Evolutionary conservation across 2,113 vertebrate species (phyloP).

Genomic region (Irena cyanogastra): DNA sequence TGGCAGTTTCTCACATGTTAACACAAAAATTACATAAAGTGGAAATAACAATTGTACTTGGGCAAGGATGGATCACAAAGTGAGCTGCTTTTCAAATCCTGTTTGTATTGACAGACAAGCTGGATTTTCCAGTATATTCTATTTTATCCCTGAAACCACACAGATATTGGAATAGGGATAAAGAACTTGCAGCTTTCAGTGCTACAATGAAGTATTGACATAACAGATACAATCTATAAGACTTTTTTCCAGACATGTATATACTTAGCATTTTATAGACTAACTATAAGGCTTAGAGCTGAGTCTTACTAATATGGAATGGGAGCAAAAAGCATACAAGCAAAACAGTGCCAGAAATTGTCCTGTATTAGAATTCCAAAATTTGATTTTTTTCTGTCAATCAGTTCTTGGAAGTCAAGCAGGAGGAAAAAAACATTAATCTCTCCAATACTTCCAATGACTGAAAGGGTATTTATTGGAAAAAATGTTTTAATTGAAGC

Average conservation of each 20-base stretch:
- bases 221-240: not conserved
- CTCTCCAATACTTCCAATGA: not conserved
- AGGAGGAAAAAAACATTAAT: not conserved
- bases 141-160: not conserved
- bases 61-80: not conserved
- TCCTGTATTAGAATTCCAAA: not conserved
- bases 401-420: not conserved
- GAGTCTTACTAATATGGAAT: not conserved
- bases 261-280: not conserved
- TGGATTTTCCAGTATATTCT: not conserved
- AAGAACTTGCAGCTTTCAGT: not conserved
- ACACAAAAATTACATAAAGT: not conserved
- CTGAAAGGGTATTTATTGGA: not conserved
- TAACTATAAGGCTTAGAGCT: not conserved
- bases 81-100: not conserved
- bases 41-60: not conserved
- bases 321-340: not conserved
- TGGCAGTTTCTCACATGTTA: not conserved
- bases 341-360: not conserved
- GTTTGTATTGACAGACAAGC: not conserved
- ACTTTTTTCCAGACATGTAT: not conserved
- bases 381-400: not conserved
- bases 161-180: not conserved
- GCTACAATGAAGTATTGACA: not conserved
- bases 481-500: not conserved